Base-by-base conservation (phyloP, 2,113 vertebrate species). In the Odocoileus hemionus region DNA sequence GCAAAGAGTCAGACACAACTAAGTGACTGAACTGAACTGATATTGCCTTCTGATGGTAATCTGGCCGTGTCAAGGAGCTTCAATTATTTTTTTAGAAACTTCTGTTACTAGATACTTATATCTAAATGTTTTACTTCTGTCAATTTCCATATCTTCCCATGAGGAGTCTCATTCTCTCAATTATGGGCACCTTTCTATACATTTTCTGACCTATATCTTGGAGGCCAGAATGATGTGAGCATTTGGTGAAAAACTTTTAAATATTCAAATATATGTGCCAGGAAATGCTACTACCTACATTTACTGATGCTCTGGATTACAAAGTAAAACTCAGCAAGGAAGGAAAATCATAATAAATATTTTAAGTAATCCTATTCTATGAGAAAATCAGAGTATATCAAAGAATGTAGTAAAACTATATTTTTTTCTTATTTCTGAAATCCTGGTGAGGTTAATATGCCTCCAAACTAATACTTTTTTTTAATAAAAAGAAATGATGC, bases 401-500 rank as follows among this genome's bases (percentile, higher is more conserved):
- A 84, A 89, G 21, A 84, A 60, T 33, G 6, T 74, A 67, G 28
- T 70, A 89, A 61, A 74, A 74, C 89, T 78, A 13, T 39, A 16
- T 88, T 7, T 60, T 88, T 94, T 90, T 95, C 43, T 86, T 88
- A 50, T 86, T 94, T 89, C 39, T 94, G 61, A 94, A 96, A 91
- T 89, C 28, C 19, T 91, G 7, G 3, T 23, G 58, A 97, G 25
- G 39, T 89, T 39, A 95, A 60, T 61, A 85, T 64, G 30, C 50
- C 30, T 94, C 55, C 6, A 87, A 80, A 87, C 3, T 80, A 54
- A 7, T 1, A 91, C 3, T 74, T 85, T 88, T 88, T 88, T 47
- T 96, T 95, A 92, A 89, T 87, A 97, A 82, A 89, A 30, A 86
- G 14, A 96, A 84, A 93, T 96, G 93, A 94, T 97, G 39, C 45